Evolutionary conservation across 1,140 invertebrate genomes (phyloP), one percentile per base, ranked within the genome.

Genomic region (Brachionus paranguensis): DNA sequence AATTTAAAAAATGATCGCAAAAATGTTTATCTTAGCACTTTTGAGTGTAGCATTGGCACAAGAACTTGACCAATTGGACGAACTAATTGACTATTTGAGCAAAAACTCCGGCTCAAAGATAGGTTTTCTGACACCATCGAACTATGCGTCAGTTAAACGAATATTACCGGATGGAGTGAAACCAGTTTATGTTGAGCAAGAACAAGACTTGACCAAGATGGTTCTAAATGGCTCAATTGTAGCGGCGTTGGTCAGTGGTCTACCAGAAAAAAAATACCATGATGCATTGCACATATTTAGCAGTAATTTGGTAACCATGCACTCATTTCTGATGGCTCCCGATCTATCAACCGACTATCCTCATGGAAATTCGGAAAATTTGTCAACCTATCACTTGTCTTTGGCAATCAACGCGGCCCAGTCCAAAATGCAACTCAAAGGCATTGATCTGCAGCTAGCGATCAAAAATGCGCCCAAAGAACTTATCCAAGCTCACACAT

Each of bases 241-340:
- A 10, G 78, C 78, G 5, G 78, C 78, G 1, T 27, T 81, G 20
- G 64, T 68, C 7, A 64, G 50, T 45, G 78, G 78, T 24, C 17
- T 81, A 7, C 78, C 78, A 8, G 78, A 81, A 43, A 7, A 27
- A 37, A 29, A 43, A 24, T 81, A 81, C 33, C 64, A 64, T 37
- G 78, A 81, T 68, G 43, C 53, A 5, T 60, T 81, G 53, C 78
- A 81, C 29, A 81, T 81, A 64, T 81, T 81, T 17, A 81, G 78
- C 29, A 64, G 50, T 64, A 43, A 20, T 60, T 20, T 81, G 60
- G 29, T 81, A 12, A 81, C 78, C 10, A 64, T 81, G 53, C 78
- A 81, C 17, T 60, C 78, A 17, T 64, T 81, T 81, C 45, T 81
- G 37, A 81, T 81, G 78, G 78, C 78, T 20, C 78, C 78, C 0